Percentiles rank a stretch among this genome's conserved stretches.
Evolutionary conservation across 2,888 invertebrate genomes (phyloP).

Genomic region (Salticus scenicus): DNA sequence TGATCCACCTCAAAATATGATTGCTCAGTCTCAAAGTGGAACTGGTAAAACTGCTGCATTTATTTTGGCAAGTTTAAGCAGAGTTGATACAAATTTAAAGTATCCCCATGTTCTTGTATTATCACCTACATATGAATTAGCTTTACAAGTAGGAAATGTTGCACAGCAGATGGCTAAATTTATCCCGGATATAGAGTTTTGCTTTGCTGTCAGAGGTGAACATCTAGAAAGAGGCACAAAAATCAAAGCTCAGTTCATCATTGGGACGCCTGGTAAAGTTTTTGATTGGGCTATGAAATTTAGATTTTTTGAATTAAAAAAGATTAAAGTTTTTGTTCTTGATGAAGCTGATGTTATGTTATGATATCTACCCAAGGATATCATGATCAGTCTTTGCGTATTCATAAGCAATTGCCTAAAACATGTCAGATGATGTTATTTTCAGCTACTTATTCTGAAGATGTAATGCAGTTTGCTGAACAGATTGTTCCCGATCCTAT

Average conservation of each 20-base stretch:
- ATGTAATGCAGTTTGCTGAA: slow-evolving; percentile 97
- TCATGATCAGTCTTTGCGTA: slow-evolving; percentile 95
- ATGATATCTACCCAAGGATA: slow-evolving; percentile 99
- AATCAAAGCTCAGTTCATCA: slow-evolving; percentile 91
- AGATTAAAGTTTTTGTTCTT: slow-evolving; percentile 92
- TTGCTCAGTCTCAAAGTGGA: slow-evolving; percentile 99
- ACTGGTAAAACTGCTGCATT: slow-evolving; percentile 99
- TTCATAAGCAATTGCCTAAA: slow-evolving; percentile 86
- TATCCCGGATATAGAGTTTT: slow-evolving; percentile 91
- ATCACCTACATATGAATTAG: slow-evolving; percentile 98
- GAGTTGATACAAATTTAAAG: slow-evolving; percentile 86
- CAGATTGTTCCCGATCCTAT: slow-evolving; percentile 93
- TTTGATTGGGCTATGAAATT: slow-evolving; percentile 94
- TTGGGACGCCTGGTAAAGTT: slow-evolving; percentile 98
- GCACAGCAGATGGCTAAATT: slow-evolving; percentile 95
- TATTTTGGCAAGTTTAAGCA: slow-evolving; percentile 95
- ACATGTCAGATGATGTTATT: slow-evolving; percentile 98
- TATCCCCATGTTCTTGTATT: slow-evolving; percentile 90
- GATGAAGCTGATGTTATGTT: slow-evolving; percentile 99
- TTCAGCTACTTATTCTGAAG: slow-evolving; percentile 95
- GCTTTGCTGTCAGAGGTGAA: slow-evolving; percentile 95
- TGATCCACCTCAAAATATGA: slow-evolving; percentile 97
- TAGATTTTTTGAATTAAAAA: slow-evolving; percentile 87
- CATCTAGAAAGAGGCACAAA: slow-evolving; percentile 77
- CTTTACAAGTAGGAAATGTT: slow-evolving; percentile 98